These are phyloP conservation scores for Psittacus erithacus DNA, from an alignment of 2,113 vertebrate species.

Conservation along the genomic window DNA sequence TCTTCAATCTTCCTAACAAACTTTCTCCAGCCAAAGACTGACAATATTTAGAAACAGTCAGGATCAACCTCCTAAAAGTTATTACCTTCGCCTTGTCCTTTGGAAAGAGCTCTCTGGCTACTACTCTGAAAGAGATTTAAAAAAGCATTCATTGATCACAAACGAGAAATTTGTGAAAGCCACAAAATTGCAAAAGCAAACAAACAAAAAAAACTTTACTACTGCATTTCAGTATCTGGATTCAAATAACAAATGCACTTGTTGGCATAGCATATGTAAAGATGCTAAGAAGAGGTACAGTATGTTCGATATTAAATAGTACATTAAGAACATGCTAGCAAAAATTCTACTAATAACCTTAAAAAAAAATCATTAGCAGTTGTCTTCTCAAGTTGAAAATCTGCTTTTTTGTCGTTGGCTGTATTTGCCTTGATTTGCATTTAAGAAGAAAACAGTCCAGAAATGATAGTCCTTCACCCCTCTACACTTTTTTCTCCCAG, in stretches of 20 bases:
- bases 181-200: neutral
- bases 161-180: neutral
- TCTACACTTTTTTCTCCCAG: neutral
- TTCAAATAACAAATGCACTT: neutral
- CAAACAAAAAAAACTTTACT: neutral
- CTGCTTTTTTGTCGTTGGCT: neutral
- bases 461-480: neutral
- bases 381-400: neutral
- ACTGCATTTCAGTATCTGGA: neutral
- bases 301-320: neutral
- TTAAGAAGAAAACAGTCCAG: neutral
- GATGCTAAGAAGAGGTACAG: neutral
- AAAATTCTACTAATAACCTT: neutral
- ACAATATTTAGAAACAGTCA: neutral
- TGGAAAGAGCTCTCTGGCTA: neutral
- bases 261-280: neutral
- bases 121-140: neutral
- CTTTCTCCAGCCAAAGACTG: rapidly evolving
- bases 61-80: neutral
- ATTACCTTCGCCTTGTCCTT: neutral
- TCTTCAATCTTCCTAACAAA: neutral
- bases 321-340: neutral
- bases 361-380: neutral
- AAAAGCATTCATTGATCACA: neutral
- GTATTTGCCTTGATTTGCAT: neutral